Base-by-base conservation (phyloP, 2,888 invertebrate genomes). In the Cenopis cana region DNA sequence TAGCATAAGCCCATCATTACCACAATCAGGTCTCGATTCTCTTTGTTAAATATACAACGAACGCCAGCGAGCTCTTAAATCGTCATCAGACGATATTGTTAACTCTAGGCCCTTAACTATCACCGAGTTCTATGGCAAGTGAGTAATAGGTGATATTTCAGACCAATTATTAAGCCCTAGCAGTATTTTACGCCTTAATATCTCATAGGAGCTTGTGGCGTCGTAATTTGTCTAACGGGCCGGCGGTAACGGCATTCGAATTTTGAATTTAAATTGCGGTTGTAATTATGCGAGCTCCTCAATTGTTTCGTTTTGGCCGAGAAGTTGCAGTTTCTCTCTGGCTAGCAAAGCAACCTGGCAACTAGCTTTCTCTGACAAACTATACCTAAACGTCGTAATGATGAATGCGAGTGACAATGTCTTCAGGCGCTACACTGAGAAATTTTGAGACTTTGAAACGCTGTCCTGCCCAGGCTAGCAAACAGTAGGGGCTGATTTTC, bases 141-240 rank as follows among this genome's bases (percentile, higher is more conserved):
- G 76, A 76, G 76, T 79, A 79, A 79, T 75, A 71, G 76, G 68
- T 72, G 70, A 78, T 78, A 79, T 77, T 77, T 78, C 72, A 76
- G 74, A 75, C 76, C 78, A 81, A 80, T 80, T 77, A 79, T 76
- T 77, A 74, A 69, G 69, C 62, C 61, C 65, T 66, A 14, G 70
- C 73, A 73, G 71, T 74, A 72, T 69, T 76, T 74, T 76, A 74
- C 77, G 72, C 76, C 74, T 74, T 77, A 76, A 77, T 72, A 70
- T 73, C 66, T 74, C 72, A 54, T 61, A 69, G 73, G 52, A 73
- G 73, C 75, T 77, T 76, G 75, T 74, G 74, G 74, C 73, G 72
- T 73, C 74, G 75, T 73, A 75, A 78, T 78, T 74, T 75, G 74
- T 74, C 75, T 74, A 74, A 75, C 76, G 72, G 74, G 61, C 64